Evolutionary conservation across 2,888 invertebrate genomes (phyloP).

Genomic region (Physocephala rufipes): DNA sequence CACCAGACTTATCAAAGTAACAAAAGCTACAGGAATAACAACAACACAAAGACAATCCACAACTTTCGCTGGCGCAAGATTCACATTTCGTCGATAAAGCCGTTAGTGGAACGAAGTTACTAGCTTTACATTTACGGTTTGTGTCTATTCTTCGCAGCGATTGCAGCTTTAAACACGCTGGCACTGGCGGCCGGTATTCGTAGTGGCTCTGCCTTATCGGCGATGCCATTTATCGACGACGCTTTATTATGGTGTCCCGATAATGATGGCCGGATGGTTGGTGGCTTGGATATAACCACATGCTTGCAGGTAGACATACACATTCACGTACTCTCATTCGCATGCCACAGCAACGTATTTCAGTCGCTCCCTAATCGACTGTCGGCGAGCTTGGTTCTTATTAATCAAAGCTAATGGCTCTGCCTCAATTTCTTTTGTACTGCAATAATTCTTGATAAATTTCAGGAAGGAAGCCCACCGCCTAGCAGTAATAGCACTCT

Average conservation of each 20-base stretch:
- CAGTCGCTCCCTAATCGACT: slow-evolving; percentile 4
- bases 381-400: slow-evolving; percentile 8
- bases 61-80: too few species aligned
- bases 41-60: too few species aligned
- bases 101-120: neutral
- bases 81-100: neutral
- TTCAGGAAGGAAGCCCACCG: slow-evolving; percentile 26
- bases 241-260: slow-evolving; percentile 94
- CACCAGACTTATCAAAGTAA: neutral
- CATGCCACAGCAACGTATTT: neutral
- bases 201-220: slow-evolving; percentile 69
- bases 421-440: neutral
- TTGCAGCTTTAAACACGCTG: slow-evolving; percentile 57
- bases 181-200: slow-evolving; percentile 65
- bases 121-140: slow-evolving; percentile 12
- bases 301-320: slow-evolving; percentile 79
- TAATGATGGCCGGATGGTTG: slow-evolving; percentile 92
- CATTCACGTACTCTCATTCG: too few species aligned
- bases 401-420: neutral
- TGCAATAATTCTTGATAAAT: slow-evolving; percentile 24
- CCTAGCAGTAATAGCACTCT: slow-evolving; percentile 40
- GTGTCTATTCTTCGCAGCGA: slow-evolving; percentile 20
- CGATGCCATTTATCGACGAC: slow-evolving; percentile 97
- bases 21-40: neutral
- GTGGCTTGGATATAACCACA: slow-evolving; percentile 77